These are phyloP conservation scores for Istiophorus platypterus DNA, from an alignment of 2,113 vertebrate genomes.

Conservation along the genomic window DNA sequence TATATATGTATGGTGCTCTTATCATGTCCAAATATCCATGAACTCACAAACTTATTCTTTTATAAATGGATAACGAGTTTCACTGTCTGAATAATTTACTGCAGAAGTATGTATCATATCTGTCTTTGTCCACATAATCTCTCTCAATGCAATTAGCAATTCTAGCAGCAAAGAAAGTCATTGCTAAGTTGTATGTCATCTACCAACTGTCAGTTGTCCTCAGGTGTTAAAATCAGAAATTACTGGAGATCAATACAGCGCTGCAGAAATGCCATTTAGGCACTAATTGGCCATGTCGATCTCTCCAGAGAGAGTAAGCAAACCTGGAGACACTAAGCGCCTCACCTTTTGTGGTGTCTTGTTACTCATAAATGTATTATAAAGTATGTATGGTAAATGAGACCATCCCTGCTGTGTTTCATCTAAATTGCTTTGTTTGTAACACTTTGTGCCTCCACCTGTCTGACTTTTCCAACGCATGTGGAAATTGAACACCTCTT, in stretches of 20 bases:
- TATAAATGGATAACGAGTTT: background rate
- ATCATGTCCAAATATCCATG: background rate
- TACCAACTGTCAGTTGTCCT: conserved; percentile 17
- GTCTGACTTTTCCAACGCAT: conserved; percentile 21
- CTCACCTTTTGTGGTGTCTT: background rate
- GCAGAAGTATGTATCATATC: background rate
- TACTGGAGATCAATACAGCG: conserved; percentile 34
- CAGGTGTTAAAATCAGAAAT: conserved; percentile 46
- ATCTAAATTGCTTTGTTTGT: background rate
- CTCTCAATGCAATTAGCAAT: background rate
- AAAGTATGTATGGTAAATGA: background rate
- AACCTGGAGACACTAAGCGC: background rate
- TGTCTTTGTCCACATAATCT: conserved; percentile 19
- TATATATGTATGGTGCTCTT: background rate
- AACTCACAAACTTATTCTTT: background rate
- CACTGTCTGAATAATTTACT: background rate
- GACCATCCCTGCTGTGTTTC: background rate
- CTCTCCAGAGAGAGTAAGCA: conserved; percentile 21
- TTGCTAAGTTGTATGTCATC: conserved; percentile 27
- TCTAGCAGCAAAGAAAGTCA: background rate
- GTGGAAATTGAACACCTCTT: conserved; percentile 5
- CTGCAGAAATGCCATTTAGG: conserved; percentile 23
- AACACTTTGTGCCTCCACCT: conserved; percentile 12
- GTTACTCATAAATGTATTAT: background rate
- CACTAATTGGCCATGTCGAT: conserved; percentile 7